These are phyloP conservation scores for Picathartes gymnocephalus DNA, from an alignment of 2,113 vertebrate species.

Conservation along the genomic window DNA sequence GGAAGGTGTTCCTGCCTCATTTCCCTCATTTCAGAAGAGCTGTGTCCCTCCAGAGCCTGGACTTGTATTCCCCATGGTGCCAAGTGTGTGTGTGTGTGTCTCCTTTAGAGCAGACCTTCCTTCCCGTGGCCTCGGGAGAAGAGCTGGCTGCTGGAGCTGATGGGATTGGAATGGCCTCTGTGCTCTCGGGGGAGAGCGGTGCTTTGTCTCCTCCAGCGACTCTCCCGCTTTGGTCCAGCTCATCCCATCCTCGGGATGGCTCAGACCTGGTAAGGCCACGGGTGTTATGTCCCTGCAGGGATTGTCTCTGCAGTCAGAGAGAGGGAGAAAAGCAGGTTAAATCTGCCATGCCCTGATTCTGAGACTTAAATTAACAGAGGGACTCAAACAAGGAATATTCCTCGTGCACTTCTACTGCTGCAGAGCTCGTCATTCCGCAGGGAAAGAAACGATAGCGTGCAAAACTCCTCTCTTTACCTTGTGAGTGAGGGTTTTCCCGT, in stretches of 20 bases:
- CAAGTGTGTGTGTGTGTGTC: not conserved
- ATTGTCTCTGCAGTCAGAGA: accelerated
- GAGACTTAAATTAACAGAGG: not conserved
- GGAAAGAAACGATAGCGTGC: accelerated
- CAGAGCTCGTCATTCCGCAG: not conserved
- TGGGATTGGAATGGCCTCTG: not conserved
- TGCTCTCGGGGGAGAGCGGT: not conserved
- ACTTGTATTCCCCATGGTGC: not conserved
- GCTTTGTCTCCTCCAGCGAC: not conserved
- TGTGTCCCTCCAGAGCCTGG: not conserved
- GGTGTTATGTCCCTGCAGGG: not conserved
- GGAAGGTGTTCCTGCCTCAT: not conserved
- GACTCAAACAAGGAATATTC: not conserved
- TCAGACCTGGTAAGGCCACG: not conserved
- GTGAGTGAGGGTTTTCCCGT: not conserved
- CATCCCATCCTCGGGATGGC: not conserved
- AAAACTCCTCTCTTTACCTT: not conserved
- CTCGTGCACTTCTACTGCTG: not conserved
- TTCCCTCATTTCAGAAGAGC: not conserved
- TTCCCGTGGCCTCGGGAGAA: not conserved
- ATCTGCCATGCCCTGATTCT: not conserved
- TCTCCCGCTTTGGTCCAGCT: not conserved
- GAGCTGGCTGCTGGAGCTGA: not conserved
- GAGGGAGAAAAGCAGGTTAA: not conserved
- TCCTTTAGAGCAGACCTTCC: not conserved